Base-by-base conservation (phyloP, 2,113 vertebrate genomes). In the Apistogramma diplotaenia region DNA sequence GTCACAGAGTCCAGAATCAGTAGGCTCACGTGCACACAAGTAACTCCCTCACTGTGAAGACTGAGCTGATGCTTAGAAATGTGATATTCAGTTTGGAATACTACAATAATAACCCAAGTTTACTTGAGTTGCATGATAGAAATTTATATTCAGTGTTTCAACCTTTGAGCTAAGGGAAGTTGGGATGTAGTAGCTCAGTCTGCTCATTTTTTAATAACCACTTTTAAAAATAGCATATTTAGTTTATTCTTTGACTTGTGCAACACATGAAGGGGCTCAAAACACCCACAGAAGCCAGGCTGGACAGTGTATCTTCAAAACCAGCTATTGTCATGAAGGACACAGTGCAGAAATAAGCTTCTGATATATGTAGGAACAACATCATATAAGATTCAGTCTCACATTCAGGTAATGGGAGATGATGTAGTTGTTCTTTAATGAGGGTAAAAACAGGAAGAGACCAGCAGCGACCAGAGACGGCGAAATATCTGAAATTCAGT, bases 21-120 rank as follows among this genome's bases (percentile, higher is more conserved):
- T 70, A 35, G 61, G 76, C 70, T 85, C 72, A 70, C 75, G n/a
- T 82, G 81, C 53, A 49, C 62, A 61, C 29, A 54, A 78, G 51
- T 58, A 18, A 81, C 76, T 61, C 15, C 25, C 4, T 31, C 25
- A 55, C 78, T 60, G 8, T 7, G 37, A 23, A 67, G 76, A 51
- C 4, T 58, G 31, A 75, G 46, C 61, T 35, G 5, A 31, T 43
- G 10, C 19, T 19, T n/a, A 31, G 46, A 46, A 56, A 51, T 33
- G 72, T 59, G 19, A 70, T 25, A n/a, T 70, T 31, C 29, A 29
- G 43, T 27, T n/a, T 70, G 62, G 23, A 70, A 49, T 29, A 51
- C 65, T 18, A 2, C 49, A 51, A 16, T 19, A 70, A 51, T n/a
- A 11, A 70, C 25, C 43, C 10, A 70, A 31, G 43, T 51, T 8